Evolutionary conservation across 2,113 vertebrate genomes (phyloP), one percentile per base, ranked within the genome.

Genomic region (Gila orcuttii): DNA sequence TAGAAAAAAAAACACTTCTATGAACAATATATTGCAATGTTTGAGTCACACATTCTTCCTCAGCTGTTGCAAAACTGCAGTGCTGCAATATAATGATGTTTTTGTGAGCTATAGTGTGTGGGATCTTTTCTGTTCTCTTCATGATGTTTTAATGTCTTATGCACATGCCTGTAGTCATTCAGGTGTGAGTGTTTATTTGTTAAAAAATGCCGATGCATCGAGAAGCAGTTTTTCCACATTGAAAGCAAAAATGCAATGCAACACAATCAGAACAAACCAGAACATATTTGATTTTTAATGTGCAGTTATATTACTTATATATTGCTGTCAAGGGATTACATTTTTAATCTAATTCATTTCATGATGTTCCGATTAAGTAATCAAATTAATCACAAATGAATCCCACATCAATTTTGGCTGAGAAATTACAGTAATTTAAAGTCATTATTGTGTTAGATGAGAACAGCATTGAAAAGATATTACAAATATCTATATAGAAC

Each of bases 91-190:
- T 77, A 77, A 77, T 77, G 74, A 33, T 33, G 47, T 28, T 55
- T 77, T 33, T 77, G 47, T 47, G 33, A 21, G 47, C 47, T 52
- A 21, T 17, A 9, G n/a, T 10, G 6, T 77, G 74, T 77, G 74
- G 74, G 74, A 77, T 77, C 31, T 28, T 77, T 12, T 77, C 47
- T 28, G 28, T 76, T 77, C 74, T 77, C 31, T 19, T 77, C n/a
- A 52, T 6, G 25, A 10, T 77, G 45, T 33, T 28, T 75, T 23
- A 3, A 17, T 75, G 45, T 50, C 39, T 13, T 17, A 1, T 75
- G 42, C 42, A 75, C 73, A n/a, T 75, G 73, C 47, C 74, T 76
- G 74, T 5, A n/a, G 52, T 77, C 45, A 77, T 77, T 77, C 47
- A 77, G 13, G 11, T 50, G 2, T 17, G 42, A 75, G 45, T 4